phyloP scores from a whole-genome alignment of 2,113 vertebrate genomes.

The Centropus bengalensis region DNA sequence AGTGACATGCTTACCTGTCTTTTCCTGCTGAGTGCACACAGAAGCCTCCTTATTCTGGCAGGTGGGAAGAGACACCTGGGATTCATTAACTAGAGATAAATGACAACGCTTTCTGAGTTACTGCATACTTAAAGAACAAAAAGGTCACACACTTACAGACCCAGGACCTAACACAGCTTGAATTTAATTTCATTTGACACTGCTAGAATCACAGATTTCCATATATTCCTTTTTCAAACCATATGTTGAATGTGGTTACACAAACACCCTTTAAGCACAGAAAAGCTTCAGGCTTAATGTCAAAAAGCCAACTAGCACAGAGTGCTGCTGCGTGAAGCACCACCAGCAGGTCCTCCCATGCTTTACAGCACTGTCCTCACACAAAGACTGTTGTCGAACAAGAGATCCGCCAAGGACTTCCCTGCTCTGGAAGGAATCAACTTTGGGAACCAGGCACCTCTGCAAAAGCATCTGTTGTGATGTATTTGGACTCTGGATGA shows the following conservation, averaged over 20 bases:
- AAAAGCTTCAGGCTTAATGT: not conserved
- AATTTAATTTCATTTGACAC: not conserved
- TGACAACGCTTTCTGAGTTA: not conserved
- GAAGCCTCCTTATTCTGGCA: not conserved
- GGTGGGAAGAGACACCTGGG: not conserved
- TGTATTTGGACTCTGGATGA: fast-evolving
- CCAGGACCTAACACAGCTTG: not conserved
- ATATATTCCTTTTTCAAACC: not conserved
- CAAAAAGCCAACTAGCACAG: not conserved
- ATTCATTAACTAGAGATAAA: conserved; percentile 18
- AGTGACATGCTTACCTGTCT: not conserved
- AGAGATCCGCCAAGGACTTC: not conserved
- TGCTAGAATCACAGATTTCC: not conserved
- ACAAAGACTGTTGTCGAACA: fast-evolving
- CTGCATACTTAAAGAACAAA: not conserved
- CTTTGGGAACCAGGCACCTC: not conserved
- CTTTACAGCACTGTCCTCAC: not conserved
- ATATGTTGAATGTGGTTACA: not conserved
- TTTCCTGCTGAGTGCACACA: not conserved
- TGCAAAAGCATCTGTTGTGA: not conserved
- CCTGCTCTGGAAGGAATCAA: fast-evolving
- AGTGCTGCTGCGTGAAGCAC: not conserved
- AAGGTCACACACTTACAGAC: fast-evolving
- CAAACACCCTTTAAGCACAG: not conserved
- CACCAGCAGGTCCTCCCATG: fast-evolving